Base-by-base conservation (phyloP, 2,113 vertebrate genomes). In the Mola mola region DNA sequence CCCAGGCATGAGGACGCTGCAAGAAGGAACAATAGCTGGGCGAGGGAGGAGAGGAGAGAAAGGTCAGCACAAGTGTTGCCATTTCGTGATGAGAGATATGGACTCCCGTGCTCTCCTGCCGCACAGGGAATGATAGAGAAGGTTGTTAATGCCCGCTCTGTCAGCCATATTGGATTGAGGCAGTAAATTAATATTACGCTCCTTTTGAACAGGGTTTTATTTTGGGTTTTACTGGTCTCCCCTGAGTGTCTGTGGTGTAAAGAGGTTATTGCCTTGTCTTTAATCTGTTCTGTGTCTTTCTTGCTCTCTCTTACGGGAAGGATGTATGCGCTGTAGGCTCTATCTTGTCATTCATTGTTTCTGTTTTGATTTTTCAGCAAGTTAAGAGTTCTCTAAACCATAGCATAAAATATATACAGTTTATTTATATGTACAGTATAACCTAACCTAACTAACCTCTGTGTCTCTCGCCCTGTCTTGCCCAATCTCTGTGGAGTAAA, bases 151-250 rank as follows among this genome's bases (percentile, higher is more conserved):
- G 73, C 69, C 74, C 59, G 36, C 53, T 68, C 76, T 78, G 85
- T 87, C 86, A 78, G 78, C 80, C 82, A 81, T 86, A 83, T 87
- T 89, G 83, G 87, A 88, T 88, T 86, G 70, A 71, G 58, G 66
- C 81, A 78, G 81, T 88, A 88, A 88, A 90, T 89, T 89, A 88
- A 89, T 90, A 89, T 85, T 78, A 73, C 81, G 60, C 75, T 82
- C 57, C 65, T 82, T 82, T 80, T 81, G 74, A 80, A 82, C 78
- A 51, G 42, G 75, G 70, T 76, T 87, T 87, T 86, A 85, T 88
- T 88, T 89, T 75, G 75, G 85, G 82, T 84, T 89, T 89, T 85
- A 84, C 80, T 69, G 43, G 66, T 78, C 75, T 88, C 87, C 76
- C 84, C 47, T 41, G 77, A 81, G 85, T 81, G 81, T 79, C 25